Percentiles rank a stretch among this genome's conserved stretches.
These are phyloP conservation scores for Fratercula arctica DNA, from an alignment of 2,797 vertebrate genomes.

Conservation along the genomic window DNA sequence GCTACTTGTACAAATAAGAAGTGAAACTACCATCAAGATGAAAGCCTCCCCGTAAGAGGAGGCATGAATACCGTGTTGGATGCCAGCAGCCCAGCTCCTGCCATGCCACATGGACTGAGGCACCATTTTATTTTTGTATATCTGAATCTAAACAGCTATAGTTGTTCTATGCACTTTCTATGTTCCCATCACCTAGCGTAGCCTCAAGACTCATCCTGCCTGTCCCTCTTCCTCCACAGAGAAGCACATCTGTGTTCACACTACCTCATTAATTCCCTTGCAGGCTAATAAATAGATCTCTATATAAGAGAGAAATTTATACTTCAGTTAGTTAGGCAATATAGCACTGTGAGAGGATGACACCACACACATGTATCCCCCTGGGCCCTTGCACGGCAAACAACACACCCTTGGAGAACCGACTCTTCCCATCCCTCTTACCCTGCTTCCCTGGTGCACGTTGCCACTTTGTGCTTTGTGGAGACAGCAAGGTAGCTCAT, in stretches of 20 bases:
- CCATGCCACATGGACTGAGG: neutral
- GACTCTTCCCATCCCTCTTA: neutral
- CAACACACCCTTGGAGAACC: neutral
- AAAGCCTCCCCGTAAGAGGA: neutral
- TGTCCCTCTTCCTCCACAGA: neutral
- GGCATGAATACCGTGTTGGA: neutral
- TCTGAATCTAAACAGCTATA: neutral
- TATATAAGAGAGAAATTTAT: neutral
- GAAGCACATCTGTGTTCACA: neutral
- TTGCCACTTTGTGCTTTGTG: neutral
- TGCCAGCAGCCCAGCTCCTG: neutral
- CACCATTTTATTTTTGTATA: neutral
- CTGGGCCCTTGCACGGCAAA: neutral
- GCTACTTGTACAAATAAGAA: neutral
- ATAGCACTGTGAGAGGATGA: neutral
- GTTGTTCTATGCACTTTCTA: neutral
- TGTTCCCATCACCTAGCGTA: neutral
- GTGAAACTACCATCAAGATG: neutral
- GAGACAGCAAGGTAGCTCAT: neutral
- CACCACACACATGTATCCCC: neutral
- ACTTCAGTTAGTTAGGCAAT: neutral
- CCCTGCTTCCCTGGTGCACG: neutral
- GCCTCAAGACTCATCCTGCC: neutral
- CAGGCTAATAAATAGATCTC: neutral
- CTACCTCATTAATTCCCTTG: slow-evolving; percentile 28